phyloP scores from a whole-genome alignment of 37 sponge, comb jelly and placozoan species.

The Diacarnus erythraeanus region DNA sequence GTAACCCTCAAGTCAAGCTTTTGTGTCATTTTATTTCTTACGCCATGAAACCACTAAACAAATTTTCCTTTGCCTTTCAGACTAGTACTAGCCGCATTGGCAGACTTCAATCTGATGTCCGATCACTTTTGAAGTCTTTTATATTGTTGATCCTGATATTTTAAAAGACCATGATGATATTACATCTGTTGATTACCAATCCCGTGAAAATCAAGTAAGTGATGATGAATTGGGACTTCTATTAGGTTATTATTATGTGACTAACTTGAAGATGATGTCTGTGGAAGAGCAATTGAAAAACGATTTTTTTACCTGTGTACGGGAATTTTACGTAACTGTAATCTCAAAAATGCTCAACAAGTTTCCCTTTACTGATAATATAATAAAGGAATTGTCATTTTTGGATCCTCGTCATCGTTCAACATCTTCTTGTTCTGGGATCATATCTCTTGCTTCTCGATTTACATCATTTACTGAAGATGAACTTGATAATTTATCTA shows the following conservation, averaged over 20 bases:
- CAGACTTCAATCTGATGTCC: neutral
- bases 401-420: neutral
- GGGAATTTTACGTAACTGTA: slow-evolving; percentile 7
- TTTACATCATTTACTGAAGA: slow-evolving; percentile 15
- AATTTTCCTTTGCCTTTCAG: neutral
- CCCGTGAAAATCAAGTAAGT: neutral
- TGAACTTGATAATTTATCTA: slow-evolving; percentile 22
- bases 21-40: slow-evolving; percentile 32
- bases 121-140: neutral
- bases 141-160: no score
- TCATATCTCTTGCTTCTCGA: slow-evolving; percentile 7
- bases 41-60: slow-evolving; percentile 19
- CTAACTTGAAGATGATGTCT: slow-evolving; percentile 16
- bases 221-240: neutral
- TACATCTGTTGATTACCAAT: no score
- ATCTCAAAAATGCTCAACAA: slow-evolving; percentile 7
- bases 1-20: slow-evolving; percentile 6
- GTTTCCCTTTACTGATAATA: slow-evolving; percentile 12
- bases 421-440: neutral
- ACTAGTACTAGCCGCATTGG: slow-evolving; percentile 19
- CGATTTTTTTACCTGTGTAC: neutral
- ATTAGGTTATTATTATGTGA: slow-evolving; percentile 1
- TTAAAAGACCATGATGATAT: no score
- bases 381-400: slow-evolving; percentile 2
- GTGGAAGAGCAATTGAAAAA: neutral